phyloP scores from a whole-genome alignment of 2,113 vertebrate genomes.

The Sylvietta virens region DNA sequence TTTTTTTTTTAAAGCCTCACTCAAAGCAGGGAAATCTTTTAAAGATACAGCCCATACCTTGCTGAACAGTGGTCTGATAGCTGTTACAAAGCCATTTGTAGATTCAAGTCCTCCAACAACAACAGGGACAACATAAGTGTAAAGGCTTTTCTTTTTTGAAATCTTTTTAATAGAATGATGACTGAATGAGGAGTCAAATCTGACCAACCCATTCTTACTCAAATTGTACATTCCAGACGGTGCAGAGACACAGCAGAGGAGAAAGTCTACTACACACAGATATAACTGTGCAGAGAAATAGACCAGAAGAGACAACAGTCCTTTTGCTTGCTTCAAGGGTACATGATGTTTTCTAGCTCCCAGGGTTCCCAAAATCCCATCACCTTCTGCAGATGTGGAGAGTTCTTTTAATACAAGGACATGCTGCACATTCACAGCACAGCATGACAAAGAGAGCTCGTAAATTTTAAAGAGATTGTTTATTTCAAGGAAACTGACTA shows the following conservation, averaged over 20 bases:
- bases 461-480: background rate
- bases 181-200: background rate
- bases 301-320: background rate
- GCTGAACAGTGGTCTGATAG: background rate
- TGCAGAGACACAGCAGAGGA: background rate
- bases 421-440: background rate
- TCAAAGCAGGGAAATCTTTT: constrained; percentile 1
- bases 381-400: background rate
- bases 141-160: background rate
- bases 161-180: background rate
- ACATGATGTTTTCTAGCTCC: background rate
- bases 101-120: background rate
- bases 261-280: background rate
- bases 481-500: background rate
- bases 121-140: background rate
- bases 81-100: background rate
- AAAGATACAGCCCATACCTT: constrained; percentile 3
- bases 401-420: background rate
- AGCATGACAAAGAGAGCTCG: background rate
- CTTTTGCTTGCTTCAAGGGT: background rate
- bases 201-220: background rate
- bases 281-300: background rate
- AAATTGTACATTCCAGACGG: background rate
- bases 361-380: background rate
- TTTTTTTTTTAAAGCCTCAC: background rate